phyloP scores from a whole-genome alignment of 2,797 vertebrate genomes.

The Sebastes matsubarae region DNA sequence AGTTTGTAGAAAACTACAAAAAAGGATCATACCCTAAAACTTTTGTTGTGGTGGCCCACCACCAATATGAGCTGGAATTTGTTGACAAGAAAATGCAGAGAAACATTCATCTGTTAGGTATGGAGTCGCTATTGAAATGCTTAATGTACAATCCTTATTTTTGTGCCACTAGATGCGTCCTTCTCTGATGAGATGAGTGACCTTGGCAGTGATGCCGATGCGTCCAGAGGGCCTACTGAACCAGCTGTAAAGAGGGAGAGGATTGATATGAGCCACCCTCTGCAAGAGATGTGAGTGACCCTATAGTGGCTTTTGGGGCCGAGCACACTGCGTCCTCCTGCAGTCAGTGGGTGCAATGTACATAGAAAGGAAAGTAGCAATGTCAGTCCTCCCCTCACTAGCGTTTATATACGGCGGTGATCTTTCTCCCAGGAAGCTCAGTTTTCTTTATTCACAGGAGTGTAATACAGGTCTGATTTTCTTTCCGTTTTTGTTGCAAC shows the following conservation, averaged over 20 bases:
- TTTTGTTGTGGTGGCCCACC: too few species aligned
- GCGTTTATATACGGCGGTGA: conserved; percentile 22
- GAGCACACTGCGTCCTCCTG: conserved; percentile 15
- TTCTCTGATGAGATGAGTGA: conserved; percentile 89
- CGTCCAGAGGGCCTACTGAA: conserved; percentile 79
- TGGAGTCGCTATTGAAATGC: neutral
- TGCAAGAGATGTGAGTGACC: conserved; percentile 89
- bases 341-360: conserved; percentile 64
- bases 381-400: conserved; percentile 39
- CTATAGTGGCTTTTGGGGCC: neutral
- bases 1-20: neutral
- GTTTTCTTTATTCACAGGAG: conserved; percentile 46
- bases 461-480: conserved; percentile 56
- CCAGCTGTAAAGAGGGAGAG: conserved; percentile 93
- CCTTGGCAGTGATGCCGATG: conserved; percentile 82
- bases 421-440: conserved; percentile 33
- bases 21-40: neutral
- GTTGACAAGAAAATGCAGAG: neutral
- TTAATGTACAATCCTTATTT: neutral
- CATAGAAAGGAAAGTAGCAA: conserved; percentile 62
- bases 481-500: conserved; percentile 65
- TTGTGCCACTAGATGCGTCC: conserved; percentile 77
- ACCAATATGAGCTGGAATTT: neutral
- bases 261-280: conserved; percentile 88
- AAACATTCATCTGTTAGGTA: neutral